Percentiles rank a stretch among this genome's conserved stretches.
Conservation (phyloP, 2,888 invertebrate genomes). For the Cheilosia variabilis region DNA sequence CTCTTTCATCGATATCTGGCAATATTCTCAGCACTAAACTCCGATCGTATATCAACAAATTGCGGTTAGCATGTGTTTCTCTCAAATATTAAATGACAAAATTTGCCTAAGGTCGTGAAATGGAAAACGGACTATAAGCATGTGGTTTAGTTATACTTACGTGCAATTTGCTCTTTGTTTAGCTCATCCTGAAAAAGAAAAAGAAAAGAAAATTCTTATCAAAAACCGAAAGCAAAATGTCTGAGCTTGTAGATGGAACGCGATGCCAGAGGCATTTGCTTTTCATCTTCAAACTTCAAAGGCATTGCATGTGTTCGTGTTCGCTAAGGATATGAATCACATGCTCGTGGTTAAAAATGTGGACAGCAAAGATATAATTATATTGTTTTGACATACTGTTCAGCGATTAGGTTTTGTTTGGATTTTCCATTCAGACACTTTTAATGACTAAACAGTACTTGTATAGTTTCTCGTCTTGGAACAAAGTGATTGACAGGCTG, state of each 20-base stretch:
- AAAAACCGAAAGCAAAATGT: not conserved
- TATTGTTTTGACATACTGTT: too few species aligned
- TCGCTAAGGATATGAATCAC: not conserved
- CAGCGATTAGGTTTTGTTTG: not conserved
- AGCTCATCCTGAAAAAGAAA: conserved; percentile 88
- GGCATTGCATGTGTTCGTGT: not conserved
- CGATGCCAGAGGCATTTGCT: not conserved
- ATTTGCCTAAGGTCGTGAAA: conserved; percentile 25
- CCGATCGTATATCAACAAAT: conserved; percentile 46
- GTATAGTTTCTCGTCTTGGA: not conserved
- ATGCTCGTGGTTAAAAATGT: too few species aligned
- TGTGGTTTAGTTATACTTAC: conserved; percentile 85
- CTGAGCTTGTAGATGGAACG: not conserved
- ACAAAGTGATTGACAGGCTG: conserved; percentile 5
- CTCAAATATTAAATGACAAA: conserved; percentile 31
- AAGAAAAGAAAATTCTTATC: conserved; percentile 60
- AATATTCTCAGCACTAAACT: conserved; percentile 23
- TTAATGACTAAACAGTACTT: not conserved
- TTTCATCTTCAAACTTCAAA: conserved; percentile 9
- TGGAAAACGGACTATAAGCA: conserved; percentile 1
- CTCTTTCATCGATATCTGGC: conserved; percentile 21
- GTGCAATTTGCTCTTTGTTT: conserved; percentile 89
- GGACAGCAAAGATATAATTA: too few species aligned
- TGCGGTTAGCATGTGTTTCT: conserved; percentile 49
- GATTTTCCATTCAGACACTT: not conserved